Base-by-base conservation (phyloP, 1,140 invertebrate genomes). In the Dendrolimus kikuchii region DNA sequence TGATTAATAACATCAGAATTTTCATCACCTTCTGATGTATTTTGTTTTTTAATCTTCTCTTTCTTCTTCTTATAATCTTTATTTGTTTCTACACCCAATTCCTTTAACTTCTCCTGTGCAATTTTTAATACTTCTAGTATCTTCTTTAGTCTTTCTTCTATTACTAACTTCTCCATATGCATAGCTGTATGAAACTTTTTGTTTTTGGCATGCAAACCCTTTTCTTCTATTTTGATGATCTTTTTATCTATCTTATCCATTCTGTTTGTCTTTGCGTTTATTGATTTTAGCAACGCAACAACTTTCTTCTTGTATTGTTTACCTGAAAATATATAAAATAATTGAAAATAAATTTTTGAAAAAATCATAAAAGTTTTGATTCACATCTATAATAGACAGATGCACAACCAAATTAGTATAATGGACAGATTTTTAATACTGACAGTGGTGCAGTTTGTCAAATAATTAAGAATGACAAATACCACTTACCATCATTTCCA, bases 141-240 rank as follows among this genome's bases (percentile, higher is more conserved):
- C 53, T 73, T 74, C 9, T 67, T 58, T 9, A 71, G 51, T 47
- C 71, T 52, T 40, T 80, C 61, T 57, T 81, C 57, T 10, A 74
- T 54, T 1, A 70, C 38, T 5, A 74, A 40, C 58, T 77, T 82
- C 38, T 83, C 80, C 4, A 53, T 54, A 40, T 77, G 68, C 73
- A 83, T 77, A 0, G 76, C 74, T 45, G 76, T 81, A 42, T 81
- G 80, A 42, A 54, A 74, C 39, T 72, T 72, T 52, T 82, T 83
- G 10, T 78, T 86, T 46, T 63, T 69, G 0, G 66, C 44, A 36
- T 56, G 60, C 5, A 80, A 54, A 23, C 85, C 72, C 58, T 71
- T 74, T 57, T 71, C 46, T 68, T 85, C 66, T 59, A 83, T 53
- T 5, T 49, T 57, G 6, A 46, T 38, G 49, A 78, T 74, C 56